These are phyloP conservation scores for Xyliphius kryptos DNA, from an alignment of 2,113 vertebrate species.

Conservation along the genomic window DNA sequence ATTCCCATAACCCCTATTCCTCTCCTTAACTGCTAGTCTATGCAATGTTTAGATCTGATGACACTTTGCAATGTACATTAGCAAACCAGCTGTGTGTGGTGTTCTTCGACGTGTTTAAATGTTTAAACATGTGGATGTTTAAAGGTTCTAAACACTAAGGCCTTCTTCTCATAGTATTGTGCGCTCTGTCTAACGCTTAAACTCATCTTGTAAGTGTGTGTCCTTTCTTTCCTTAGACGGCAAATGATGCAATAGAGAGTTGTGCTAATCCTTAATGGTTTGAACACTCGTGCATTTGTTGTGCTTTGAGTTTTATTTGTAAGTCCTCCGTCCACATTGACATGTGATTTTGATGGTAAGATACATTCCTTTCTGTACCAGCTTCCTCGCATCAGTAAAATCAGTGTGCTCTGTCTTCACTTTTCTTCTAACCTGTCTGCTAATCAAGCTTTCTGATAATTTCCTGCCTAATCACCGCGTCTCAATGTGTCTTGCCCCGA, in stretches of 20 bases:
- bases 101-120: conserved; percentile 43
- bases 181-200: conserved; percentile 44
- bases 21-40: too few species aligned
- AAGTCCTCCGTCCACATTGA: conserved; percentile 37
- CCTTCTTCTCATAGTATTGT: conserved; percentile 44
- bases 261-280: conserved; percentile 41
- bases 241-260: conserved; percentile 46
- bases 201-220: conserved; percentile 48
- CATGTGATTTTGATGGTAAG: conserved; percentile 46
- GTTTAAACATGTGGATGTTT: conserved; percentile 47
- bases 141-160: conserved; percentile 46
- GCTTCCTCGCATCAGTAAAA: conserved; percentile 40
- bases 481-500: conserved; percentile 8
- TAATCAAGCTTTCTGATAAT: conserved; percentile 17
- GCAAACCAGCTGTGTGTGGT: conserved; percentile 35
- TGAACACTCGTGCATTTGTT: conserved; percentile 44
- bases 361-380: conserved; percentile 38
- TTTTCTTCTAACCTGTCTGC: conserved; percentile 20
- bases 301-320: conserved; percentile 41
- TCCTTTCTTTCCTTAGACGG: conserved; percentile 48
- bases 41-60: conserved; percentile 15
- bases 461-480: conserved; percentile 7
- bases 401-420: conserved; percentile 8
- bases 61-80: conserved; percentile 29
- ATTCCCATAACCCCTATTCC: conserved; percentile 16